Evolutionary conservation across 1,140 invertebrate genomes (phyloP).

Genomic region (Bemisia tabaci): DNA sequence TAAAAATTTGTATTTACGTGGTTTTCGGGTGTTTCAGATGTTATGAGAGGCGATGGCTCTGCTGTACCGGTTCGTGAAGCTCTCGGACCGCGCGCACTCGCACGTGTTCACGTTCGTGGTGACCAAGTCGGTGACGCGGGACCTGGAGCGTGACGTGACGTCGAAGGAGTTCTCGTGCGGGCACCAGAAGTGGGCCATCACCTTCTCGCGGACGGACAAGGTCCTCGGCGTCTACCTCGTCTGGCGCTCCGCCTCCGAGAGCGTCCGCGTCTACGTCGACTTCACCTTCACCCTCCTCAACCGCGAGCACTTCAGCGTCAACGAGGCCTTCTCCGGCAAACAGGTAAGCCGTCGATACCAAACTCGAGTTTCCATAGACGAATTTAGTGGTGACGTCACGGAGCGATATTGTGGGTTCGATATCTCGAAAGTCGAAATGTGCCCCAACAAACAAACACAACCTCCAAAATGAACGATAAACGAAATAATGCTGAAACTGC

Average conservation of each 20-base stretch:
- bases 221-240: conserved; percentile 69
- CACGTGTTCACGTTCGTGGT: conserved; percentile 76
- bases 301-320: conserved; percentile 70
- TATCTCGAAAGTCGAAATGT: too few relatives aligned
- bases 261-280: conserved; percentile 64
- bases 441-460: too few relatives aligned
- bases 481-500: too few relatives aligned
- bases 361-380: too few relatives aligned
- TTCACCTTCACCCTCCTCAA: conserved; percentile 74
- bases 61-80: conserved; percentile 67
- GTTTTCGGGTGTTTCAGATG: too few relatives aligned
- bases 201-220: conserved; percentile 63
- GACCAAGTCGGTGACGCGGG: conserved; percentile 59
- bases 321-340: conserved; percentile 69
- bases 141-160: conserved; percentile 65
- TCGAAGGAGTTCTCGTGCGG: conserved; percentile 74
- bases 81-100: conserved; percentile 69
- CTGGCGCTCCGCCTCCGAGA: conserved; percentile 57
- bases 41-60: conserved; percentile 48
- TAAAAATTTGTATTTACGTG: too few relatives aligned
- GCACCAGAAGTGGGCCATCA: conserved; percentile 76
- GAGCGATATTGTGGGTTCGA: too few relatives aligned
- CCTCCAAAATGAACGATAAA: too few relatives aligned
- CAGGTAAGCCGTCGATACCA: conserved; percentile 35
- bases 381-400: too few relatives aligned